Percentiles rank a stretch among this genome's conserved stretches.
phyloP scores from a whole-genome alignment of 1,140 invertebrate species.

The Cyphomyrmex costatus region DNA sequence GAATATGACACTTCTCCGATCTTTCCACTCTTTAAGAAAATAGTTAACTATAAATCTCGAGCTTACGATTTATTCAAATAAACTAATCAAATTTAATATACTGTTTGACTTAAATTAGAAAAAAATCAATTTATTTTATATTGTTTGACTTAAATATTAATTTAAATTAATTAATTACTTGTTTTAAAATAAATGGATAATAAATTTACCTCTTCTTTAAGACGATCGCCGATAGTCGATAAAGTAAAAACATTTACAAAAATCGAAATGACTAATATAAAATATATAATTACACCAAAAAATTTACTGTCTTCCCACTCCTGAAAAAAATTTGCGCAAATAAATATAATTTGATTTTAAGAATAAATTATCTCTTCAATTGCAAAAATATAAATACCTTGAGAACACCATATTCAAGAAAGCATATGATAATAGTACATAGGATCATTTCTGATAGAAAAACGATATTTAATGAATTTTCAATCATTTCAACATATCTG shows the following conservation, averaged over 20 bases:
- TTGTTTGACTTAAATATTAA: neutral
- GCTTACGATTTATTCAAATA: neutral
- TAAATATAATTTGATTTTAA: neutral
- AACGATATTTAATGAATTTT: constrained; percentile 79
- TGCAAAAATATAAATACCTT: constrained; percentile 61
- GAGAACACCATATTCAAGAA: constrained; percentile 82
- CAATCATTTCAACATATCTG: constrained; percentile 81
- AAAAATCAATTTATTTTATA: no score
- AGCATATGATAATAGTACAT: constrained; percentile 82
- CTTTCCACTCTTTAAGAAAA: constrained; percentile 69
- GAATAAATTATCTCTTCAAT: neutral
- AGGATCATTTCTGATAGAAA: constrained; percentile 82
- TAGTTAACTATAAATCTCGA: neutral
- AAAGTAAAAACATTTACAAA: constrained; percentile 79
- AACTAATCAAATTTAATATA: neutral
- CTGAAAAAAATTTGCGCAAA: constrained; percentile 62
- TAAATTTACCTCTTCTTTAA: constrained; percentile 77
- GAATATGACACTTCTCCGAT: constrained; percentile 74
- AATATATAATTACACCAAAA: constrained; percentile 78
- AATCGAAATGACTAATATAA: constrained; percentile 76
- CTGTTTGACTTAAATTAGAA: neutral
- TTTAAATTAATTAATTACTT: neutral
- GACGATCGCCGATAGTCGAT: constrained; percentile 78
- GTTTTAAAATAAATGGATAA: neutral
- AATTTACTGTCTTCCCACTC: constrained; percentile 80